A percentile compares a stretch with the other conserved stretches of the same genome.
Conservation (phyloP, 1,140 invertebrate genomes). For the Ceratina calcarata region DNA sequence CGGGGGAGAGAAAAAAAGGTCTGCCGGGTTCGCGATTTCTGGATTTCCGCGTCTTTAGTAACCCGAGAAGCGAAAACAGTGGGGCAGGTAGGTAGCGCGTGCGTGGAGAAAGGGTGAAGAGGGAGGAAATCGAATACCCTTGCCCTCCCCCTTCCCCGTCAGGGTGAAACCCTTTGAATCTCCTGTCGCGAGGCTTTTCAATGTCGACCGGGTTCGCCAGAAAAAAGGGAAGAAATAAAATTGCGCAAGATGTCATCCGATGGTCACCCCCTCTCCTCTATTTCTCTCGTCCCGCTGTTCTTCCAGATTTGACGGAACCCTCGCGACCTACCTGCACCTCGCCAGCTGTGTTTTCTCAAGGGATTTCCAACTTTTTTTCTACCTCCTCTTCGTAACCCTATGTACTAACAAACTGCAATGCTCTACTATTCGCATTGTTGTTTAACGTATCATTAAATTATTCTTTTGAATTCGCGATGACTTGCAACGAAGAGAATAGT, state of each 20-base stretch:
- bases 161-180: slow-evolving; percentile 72
- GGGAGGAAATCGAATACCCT: slow-evolving; percentile 61
- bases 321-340: slow-evolving; percentile 54
- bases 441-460: too few relatives aligned
- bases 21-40: slow-evolving; percentile 75
- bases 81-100: slow-evolving; percentile 70
- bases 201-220: slow-evolving; percentile 40
- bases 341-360: slow-evolving; percentile 78
- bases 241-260: slow-evolving; percentile 77
- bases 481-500: too few relatives aligned
- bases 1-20: slow-evolving; percentile 34
- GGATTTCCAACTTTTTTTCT: slow-evolving; percentile 71
- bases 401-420: too few relatives aligned
- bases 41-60: slow-evolving; percentile 80
- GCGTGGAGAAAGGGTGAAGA: slow-evolving; percentile 28
- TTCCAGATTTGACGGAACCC: slow-evolving; percentile 54
- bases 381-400: slow-evolving; percentile 14
- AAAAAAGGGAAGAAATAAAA: slow-evolving; percentile 61
- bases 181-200: slow-evolving; percentile 38
- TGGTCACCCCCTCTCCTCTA: slow-evolving; percentile 10
- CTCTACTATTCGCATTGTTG: too few relatives aligned
- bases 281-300: slow-evolving; percentile 33
- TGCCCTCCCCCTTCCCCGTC: slow-evolving; percentile 36
- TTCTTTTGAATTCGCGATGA: too few relatives aligned
- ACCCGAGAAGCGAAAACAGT: slow-evolving; percentile 78